Evolutionary conservation across 2,888 invertebrate species (phyloP).

Genomic region (Helleia helle): DNA sequence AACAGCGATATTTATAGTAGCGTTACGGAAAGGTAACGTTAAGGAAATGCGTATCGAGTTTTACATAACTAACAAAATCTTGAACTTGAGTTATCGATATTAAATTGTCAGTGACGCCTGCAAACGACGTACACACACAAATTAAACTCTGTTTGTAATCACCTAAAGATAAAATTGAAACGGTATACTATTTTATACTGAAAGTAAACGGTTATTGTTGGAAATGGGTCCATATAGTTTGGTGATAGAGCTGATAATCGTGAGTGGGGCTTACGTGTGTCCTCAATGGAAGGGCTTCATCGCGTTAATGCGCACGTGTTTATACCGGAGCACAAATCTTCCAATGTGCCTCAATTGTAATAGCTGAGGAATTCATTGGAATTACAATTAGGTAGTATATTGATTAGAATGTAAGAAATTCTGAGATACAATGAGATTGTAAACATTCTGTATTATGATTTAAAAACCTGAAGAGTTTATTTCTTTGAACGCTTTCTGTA

Average conservation of each 20-base stretch:
- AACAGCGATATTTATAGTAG: no score
- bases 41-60: no score
- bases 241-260: conserved; percentile 4
- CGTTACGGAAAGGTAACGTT: no score
- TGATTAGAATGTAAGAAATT: no score
- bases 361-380: no score
- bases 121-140: no score
- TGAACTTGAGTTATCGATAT: background rate
- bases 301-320: conserved; percentile 44
- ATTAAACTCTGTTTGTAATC: background rate
- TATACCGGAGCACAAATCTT: conserved; percentile 39
- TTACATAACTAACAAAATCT: background rate
- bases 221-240: conserved; percentile 2
- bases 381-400: no score
- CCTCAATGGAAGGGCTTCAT: conserved; percentile 45
- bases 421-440: no score
- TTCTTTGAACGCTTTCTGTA: no score
- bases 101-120: background rate
- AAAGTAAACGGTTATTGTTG: background rate
- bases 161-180: background rate
- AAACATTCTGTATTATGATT: no score
- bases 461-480: no score
- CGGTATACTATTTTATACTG: background rate
- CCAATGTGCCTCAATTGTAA: conserved; percentile 18
- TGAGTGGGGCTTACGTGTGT: conserved; percentile 22